Evolutionary conservation across 23 tunicate genomes (phyloP).

Genomic region (Oikopleura albicans): DNA sequence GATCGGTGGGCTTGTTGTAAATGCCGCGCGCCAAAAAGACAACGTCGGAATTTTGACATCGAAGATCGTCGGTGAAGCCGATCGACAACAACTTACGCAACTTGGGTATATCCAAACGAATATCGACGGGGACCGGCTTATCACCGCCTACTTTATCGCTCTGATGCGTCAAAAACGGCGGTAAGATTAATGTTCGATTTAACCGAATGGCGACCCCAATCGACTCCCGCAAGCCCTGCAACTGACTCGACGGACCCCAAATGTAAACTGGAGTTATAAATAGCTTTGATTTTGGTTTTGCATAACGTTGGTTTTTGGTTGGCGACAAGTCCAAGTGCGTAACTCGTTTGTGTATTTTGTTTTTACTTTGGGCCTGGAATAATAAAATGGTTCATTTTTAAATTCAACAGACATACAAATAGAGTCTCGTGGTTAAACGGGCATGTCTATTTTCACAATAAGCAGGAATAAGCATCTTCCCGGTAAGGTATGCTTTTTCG

Average conservation of each 20-base stretch:
- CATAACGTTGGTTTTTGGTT: neutral
- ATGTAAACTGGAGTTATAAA: constrained; percentile 14
- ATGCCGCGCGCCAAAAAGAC: constrained; percentile 12
- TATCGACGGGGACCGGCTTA: neutral
- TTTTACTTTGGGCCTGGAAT: too few relatives aligned
- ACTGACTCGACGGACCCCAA: constrained; percentile 15
- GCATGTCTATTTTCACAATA: too few relatives aligned
- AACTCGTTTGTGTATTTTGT: too few relatives aligned
- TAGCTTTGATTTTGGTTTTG: neutral
- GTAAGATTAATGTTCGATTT: neutral
- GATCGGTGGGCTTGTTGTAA: neutral
- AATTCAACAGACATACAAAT: too few relatives aligned
- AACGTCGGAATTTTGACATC: neutral
- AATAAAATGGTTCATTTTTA: too few relatives aligned
- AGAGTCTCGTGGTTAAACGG: too few relatives aligned
- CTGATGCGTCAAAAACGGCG: constrained; percentile 1
- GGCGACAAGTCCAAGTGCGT: too few relatives aligned
- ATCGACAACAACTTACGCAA: neutral
- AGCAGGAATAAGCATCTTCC: too few relatives aligned
- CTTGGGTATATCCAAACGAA: neutral
- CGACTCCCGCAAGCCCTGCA: constrained; percentile 1
- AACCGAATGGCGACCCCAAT: constrained; percentile 10
- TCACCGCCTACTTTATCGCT: neutral
- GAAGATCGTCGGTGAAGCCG: neutral
- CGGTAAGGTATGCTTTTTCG: too few relatives aligned